Percentiles rank a stretch among this genome's conserved stretches.
These are phyloP conservation scores for Apteryx mantelli DNA, from an alignment of 2,113 vertebrate species.

Conservation along the genomic window DNA sequence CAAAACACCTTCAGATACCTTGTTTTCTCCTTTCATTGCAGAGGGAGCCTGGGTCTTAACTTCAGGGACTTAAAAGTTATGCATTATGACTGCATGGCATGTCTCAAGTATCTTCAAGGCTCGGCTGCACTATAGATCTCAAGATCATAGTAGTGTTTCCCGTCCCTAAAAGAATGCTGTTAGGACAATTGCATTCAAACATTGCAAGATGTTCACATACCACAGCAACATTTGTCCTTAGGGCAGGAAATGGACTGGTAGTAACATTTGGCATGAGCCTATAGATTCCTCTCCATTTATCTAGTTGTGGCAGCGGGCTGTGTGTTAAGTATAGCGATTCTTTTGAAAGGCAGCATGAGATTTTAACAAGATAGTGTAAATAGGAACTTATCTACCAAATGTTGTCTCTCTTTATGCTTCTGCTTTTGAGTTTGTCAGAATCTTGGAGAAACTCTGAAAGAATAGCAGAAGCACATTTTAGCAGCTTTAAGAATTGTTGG, in stretches of 20 bases:
- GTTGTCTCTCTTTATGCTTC: not conserved
- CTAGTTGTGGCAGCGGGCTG: not conserved
- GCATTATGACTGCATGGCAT: fast-evolving
- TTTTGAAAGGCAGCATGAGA: not conserved
- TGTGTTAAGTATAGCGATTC: not conserved
- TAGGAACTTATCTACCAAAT: not conserved
- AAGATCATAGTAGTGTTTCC: not conserved
- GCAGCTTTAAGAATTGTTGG: not conserved
- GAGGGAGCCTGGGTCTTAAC: not conserved
- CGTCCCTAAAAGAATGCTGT: not conserved
- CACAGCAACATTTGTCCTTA: not conserved
- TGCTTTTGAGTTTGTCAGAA: slow-evolving; percentile 23
- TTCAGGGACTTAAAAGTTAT: not conserved
- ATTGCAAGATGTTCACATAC: not conserved
- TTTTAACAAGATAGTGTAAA: slow-evolving; percentile 19
- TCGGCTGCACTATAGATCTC: not conserved
- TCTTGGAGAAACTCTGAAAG: not conserved
- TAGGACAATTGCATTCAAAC: not conserved
- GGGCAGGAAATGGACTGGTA: not conserved
- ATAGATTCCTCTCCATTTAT: not conserved
- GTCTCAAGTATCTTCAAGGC: not conserved
- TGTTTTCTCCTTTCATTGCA: not conserved
- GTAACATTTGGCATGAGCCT: not conserved
- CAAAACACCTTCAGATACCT: not conserved
- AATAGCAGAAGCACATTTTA: slow-evolving; percentile 15